Evolutionary conservation across 1,140 invertebrate species (phyloP).

Genomic region (Anastrepha obliqua): DNA sequence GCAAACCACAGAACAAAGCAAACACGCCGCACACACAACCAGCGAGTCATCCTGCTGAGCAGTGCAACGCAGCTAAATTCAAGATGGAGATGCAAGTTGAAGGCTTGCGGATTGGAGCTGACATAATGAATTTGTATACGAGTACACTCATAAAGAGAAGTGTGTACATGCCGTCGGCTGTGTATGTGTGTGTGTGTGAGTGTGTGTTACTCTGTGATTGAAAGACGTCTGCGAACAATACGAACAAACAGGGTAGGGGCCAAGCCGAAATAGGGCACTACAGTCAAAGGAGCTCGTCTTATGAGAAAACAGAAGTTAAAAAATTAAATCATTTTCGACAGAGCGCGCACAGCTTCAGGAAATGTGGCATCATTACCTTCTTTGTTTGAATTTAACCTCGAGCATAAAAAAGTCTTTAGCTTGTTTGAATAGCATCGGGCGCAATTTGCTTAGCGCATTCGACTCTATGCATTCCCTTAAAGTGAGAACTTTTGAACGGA

Average conservation of each 20-base stretch:
- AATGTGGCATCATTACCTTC: slow-evolving; percentile 32
- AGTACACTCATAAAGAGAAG: neutral
- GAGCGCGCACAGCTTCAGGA: slow-evolving; percentile 30
- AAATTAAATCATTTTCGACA: slow-evolving; percentile 47
- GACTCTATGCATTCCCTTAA: neutral
- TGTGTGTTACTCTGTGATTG: neutral
- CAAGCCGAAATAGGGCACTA: neutral
- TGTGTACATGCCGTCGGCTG: neutral
- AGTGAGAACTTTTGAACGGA: neutral
- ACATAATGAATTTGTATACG: slow-evolving; percentile 51
- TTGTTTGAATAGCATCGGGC: slow-evolving; percentile 19
- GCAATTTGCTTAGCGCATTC: slow-evolving; percentile 11
- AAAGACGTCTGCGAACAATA: slow-evolving; percentile 37
- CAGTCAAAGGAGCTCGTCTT: neutral
- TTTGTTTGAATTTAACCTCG: slow-evolving; percentile 38
- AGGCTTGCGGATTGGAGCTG: slow-evolving; percentile 25
- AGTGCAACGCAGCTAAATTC: neutral
- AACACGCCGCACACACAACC: slow-evolving; percentile 31
- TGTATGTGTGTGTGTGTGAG: neutral
- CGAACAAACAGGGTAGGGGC: neutral
- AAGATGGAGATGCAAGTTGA: slow-evolving; percentile 44
- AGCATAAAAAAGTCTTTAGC: neutral
- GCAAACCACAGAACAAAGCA: slow-evolving; percentile 37
- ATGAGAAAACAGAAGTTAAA: slow-evolving; percentile 38
- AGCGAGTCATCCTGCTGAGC: slow-evolving; percentile 6